Evolutionary conservation across 2,888 invertebrate species (phyloP), one percentile per base, ranked within the genome.

Genomic region (Anthoptus insignis): DNA sequence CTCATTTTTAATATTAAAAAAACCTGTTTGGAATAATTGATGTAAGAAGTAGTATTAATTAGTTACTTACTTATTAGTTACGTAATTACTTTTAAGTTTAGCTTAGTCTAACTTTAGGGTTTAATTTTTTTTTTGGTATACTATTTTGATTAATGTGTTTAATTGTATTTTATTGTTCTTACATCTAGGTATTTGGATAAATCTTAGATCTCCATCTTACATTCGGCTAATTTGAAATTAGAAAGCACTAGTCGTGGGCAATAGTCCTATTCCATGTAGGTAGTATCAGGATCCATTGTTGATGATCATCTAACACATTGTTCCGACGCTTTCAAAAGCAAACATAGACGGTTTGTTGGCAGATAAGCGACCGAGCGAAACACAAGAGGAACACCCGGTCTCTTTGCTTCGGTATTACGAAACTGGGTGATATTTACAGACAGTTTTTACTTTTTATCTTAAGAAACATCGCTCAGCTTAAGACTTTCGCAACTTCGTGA

Each of bases 341-440:
- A 86, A 86, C 83, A n/a, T n/a, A 87, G 76, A 78, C 77, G 76
- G 83, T 78, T 75, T 82, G 79, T 72, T 73, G 76, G 64, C 78
- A 75, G 85, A 86, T 86, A 87, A 87, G 81, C 81, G 73, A 66
- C 66, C 76, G 76, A 71, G 6, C 9, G 32, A 53, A 67, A 76
- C 65, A 64, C 66, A 71, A 73, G 69, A 72, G 79, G 76, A 79
- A 75, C 75, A 68, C 58, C 37, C 57, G 63, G 49, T 52, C 29
- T 39, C 52, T 70, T 68, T 39, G 66, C 68, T 66, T 37, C 67
- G 70, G 70, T 54, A 68, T 81, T 79, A 76, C 77, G 76, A 77
- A 77, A 81, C 75, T 58, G 66, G 70, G 50, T 56, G 47, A 27
- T 63, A 61, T 61, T 61, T 54, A 49, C 61, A 19, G n/a, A 19